Conservation (phyloP, 1,140 invertebrate genomes). For the Drosophila sucinea region DNA sequence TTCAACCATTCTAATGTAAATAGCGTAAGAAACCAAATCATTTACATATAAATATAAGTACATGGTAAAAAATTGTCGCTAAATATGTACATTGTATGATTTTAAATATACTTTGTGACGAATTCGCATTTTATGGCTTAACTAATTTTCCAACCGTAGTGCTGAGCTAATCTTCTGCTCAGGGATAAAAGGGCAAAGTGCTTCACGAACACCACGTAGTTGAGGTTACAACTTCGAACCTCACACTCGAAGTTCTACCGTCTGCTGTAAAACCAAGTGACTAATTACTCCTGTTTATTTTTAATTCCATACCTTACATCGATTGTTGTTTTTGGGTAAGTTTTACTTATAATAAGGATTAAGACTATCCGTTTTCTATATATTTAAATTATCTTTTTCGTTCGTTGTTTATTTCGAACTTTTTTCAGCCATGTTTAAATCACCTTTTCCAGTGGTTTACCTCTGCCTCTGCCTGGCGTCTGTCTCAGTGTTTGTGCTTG, state of each 20-base stretch:
- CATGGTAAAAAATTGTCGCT: too few relatives aligned
- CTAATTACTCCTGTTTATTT: not conserved
- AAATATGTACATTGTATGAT: not conserved
- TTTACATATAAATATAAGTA: too few relatives aligned
- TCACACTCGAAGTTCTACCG: too few relatives aligned
- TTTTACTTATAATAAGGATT: too few relatives aligned
- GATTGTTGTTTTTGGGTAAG: conserved; percentile 3
- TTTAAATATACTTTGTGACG: not conserved
- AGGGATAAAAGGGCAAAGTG: conserved; percentile 16
- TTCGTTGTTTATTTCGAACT: conserved; percentile 12
- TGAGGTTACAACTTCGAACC: not conserved
- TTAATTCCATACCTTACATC: not conserved
- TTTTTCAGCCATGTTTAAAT: not conserved
- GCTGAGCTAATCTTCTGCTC: too few relatives aligned
- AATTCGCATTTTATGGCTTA: conserved; percentile 9
- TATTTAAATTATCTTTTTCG: not conserved
- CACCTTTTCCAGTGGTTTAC: too few relatives aligned
- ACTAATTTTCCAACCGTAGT: not conserved
- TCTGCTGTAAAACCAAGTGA: too few relatives aligned
- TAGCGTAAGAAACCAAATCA: too few relatives aligned
- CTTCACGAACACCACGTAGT: not conserved
- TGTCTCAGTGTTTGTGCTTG: too few relatives aligned
- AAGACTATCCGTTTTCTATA: too few relatives aligned
- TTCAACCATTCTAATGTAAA: too few relatives aligned
- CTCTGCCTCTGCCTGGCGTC: too few relatives aligned